Evolutionary conservation across 2,113 vertebrate genomes (phyloP), one percentile per base, ranked within the genome.

Genomic region (Elachura formosa): DNA sequence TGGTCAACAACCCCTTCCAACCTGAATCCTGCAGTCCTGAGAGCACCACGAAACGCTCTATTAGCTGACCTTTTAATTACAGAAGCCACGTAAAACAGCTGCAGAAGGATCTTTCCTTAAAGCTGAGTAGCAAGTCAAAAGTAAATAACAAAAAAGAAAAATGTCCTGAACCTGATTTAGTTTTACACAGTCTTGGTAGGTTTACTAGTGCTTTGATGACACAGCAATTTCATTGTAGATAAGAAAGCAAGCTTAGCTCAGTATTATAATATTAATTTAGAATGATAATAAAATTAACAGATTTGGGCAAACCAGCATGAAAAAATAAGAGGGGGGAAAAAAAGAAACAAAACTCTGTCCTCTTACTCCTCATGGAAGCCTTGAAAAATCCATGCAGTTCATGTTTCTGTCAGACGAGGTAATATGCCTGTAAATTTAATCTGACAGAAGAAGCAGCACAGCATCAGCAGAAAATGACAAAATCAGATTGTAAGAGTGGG

Each of bases 391-490:
- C 71, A 68, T 33, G 84, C 58, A 49, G 55, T 45, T 84, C 81
- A 31, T 45, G 31, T 94, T 96, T 72, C 67, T 86, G 84, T 45
- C 85, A 93, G 48, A 48, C 11, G 10, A 91, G 71, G 62, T 54
- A 88, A 92, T 72, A 85, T 10, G 59, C 59, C 72, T 84, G 38
- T 74, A 94, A 94, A 90, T 95, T 94, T 69, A 95, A 90, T 89
- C 84, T 96, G 84, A 92, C 85, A 91, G 91, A 67, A 94, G 90
- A 94, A 52, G 91, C 66, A 94, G 84, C 89, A 93, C 61, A 94
- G 72, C 84, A 80, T 54, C 84, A 71, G 78, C 66, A 94, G 93
- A 91, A 94, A 97, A 93, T 63, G 84, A 94, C 92, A 95, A 96
- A 91, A 94, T 83, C 87, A 72, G 90, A 92, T 40, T 91, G 92